These are phyloP conservation scores for Berghia stephanieae DNA, from an alignment of 1,140 invertebrate species.

Conservation along the genomic window DNA sequence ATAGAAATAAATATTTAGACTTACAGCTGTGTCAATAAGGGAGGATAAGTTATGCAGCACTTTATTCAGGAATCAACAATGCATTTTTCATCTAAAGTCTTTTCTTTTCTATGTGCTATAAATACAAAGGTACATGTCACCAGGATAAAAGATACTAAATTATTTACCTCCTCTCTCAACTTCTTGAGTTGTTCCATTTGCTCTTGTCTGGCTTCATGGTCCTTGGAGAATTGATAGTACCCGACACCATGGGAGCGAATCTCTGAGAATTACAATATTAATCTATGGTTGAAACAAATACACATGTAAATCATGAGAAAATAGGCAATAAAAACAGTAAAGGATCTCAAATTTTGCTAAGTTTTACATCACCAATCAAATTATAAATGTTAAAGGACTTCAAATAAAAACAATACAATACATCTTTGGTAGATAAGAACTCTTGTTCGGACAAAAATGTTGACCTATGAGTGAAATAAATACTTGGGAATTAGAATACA, in stretches of 20 bases:
- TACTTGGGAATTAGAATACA: background rate
- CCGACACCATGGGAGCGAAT: constrained; percentile 87
- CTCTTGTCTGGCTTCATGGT: constrained; percentile 78
- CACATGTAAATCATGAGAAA: background rate
- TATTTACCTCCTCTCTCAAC: constrained; percentile 69
- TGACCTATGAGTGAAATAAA: background rate
- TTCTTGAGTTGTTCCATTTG: constrained; percentile 81
- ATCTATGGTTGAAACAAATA: background rate
- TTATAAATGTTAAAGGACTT: background rate
- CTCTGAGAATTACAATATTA: constrained; percentile 70
- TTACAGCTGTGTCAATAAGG: too few relatives aligned
- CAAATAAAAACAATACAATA: background rate
- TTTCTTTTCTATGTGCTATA: too few relatives aligned
- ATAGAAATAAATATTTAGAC: too few relatives aligned
- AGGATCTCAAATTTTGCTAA: background rate
- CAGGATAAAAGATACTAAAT: too few relatives aligned
- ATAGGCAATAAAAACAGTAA: background rate
- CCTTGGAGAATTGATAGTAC: constrained; percentile 87
- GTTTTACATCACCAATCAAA: background rate
- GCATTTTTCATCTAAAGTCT: too few relatives aligned
- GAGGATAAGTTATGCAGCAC: too few relatives aligned
- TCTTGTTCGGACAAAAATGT: background rate
- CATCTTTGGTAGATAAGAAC: background rate
- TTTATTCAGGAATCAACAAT: too few relatives aligned
- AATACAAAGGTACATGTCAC: too few relatives aligned